phyloP scores from a whole-genome alignment of 2,113 vertebrate species.

The Scytalopus superciliaris region DNA sequence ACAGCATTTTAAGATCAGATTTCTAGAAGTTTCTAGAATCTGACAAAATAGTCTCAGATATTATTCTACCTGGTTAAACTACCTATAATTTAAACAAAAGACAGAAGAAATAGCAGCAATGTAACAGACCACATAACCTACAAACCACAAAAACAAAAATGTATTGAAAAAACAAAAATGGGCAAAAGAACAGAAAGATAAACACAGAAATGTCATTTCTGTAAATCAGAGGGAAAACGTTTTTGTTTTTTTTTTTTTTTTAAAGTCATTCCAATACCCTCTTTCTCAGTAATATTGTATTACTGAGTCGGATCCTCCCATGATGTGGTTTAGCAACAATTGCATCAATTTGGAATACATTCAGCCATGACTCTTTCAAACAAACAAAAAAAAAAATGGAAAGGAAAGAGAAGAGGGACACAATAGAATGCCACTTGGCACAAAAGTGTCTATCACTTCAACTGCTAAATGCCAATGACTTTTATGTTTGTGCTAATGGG shows the following conservation, averaged over 20 bases:
- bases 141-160: not conserved
- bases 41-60: not conserved
- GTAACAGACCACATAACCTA: not conserved
- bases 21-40: not conserved
- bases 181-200: not conserved
- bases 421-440: not conserved
- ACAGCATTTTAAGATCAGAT: not conserved
- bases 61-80: not conserved
- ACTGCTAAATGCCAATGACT: not conserved
- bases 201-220: not conserved
- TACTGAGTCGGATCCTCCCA: not conserved
- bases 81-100: not conserved
- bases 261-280: not conserved
- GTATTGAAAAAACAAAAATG: not conserved
- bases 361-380: not conserved
- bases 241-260: no score
- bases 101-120: not conserved
- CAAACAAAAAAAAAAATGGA: not conserved
- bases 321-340: not conserved
- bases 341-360: not conserved
- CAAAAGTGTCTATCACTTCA: not conserved
- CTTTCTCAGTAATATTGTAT: not conserved
- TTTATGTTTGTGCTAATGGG: slow-evolving; percentile 22
- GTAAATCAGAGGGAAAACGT: fast-evolving
- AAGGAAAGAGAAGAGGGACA: not conserved